Conservation (phyloP, 1,140 invertebrate species). For the Hirudo medicinalis region DNA sequence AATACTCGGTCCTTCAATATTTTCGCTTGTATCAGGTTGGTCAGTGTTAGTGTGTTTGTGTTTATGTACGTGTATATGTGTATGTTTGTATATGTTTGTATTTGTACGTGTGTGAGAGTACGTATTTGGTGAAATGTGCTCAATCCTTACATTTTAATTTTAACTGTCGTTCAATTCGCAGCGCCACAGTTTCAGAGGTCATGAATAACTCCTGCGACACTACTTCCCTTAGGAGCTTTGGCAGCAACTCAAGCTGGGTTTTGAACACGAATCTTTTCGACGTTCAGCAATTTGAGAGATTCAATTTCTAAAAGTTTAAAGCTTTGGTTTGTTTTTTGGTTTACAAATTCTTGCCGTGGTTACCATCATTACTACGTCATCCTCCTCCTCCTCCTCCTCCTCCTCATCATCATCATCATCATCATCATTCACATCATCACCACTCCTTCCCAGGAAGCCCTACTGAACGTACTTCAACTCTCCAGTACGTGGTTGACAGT, state of each 20-base stretch:
- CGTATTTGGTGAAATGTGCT: neutral
- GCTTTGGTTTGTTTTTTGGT: neutral
- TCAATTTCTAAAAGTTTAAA: neutral
- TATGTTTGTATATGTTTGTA: neutral
- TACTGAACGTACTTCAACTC: constrained; percentile 20
- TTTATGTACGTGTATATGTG: neutral
- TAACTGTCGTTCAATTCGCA: too few species aligned
- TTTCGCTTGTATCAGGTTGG: constrained; percentile 29
- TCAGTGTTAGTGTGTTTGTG: too few species aligned
- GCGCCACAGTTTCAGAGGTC: neutral
- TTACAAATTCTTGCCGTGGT: neutral
- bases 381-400: neutral
- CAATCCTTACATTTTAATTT: neutral
- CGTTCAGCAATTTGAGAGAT: too few species aligned
- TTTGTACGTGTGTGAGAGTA: neutral
- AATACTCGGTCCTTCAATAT: constrained; percentile 26
- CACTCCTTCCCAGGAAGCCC: neutral
- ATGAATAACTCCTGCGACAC: neutral
- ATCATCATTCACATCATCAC: neutral
- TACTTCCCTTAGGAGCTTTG: neutral
- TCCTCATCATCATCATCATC: neutral
- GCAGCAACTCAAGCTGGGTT: neutral
- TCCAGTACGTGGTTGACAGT: constrained; percentile 22
- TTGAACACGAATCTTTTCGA: too few species aligned
- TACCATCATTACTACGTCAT: neutral